These are phyloP conservation scores for Amiota mariae DNA, from an alignment of 2,888 invertebrate genomes.

Conservation along the genomic window DNA sequence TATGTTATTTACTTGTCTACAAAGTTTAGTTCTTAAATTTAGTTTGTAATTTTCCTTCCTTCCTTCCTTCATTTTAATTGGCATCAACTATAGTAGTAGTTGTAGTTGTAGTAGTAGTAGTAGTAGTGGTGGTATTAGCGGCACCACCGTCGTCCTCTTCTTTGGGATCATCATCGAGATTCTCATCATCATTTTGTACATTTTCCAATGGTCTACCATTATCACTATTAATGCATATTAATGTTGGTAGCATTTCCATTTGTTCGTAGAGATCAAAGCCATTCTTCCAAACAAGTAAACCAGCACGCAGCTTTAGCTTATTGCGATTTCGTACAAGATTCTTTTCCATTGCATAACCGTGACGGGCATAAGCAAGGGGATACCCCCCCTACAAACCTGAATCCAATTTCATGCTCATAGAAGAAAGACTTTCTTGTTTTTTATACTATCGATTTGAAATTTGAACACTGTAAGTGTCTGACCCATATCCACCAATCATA, in stretches of 20 bases:
- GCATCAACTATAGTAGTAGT: neutral
- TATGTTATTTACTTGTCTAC: no score
- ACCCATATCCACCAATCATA: no score
- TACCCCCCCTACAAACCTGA: no score
- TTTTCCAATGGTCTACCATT: no score
- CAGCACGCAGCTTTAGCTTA: constrained; percentile 60
- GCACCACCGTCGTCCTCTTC: neutral
- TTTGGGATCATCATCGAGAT: neutral
- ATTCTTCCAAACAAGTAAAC: constrained; percentile 66
- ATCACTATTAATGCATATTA: neutral
- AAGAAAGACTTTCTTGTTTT: no score
- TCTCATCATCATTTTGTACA: neutral
- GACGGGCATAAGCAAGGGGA: constrained; percentile 81
- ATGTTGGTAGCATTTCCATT: constrained; percentile 50
- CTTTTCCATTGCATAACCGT: constrained; percentile 74
- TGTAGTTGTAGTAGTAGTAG: no score
- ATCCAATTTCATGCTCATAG: no score
- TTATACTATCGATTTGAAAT: no score
- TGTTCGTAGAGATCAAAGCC: constrained; percentile 69
- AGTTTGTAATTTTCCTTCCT: neutral
- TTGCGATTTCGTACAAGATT: constrained; percentile 64
- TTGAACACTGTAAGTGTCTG: no score
- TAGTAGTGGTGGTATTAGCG: no score
- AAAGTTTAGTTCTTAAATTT: neutral
- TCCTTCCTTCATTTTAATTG: no score